Base-by-base conservation (phyloP, 2,888 invertebrate genomes). In the Zootermopsis nevadensis region DNA sequence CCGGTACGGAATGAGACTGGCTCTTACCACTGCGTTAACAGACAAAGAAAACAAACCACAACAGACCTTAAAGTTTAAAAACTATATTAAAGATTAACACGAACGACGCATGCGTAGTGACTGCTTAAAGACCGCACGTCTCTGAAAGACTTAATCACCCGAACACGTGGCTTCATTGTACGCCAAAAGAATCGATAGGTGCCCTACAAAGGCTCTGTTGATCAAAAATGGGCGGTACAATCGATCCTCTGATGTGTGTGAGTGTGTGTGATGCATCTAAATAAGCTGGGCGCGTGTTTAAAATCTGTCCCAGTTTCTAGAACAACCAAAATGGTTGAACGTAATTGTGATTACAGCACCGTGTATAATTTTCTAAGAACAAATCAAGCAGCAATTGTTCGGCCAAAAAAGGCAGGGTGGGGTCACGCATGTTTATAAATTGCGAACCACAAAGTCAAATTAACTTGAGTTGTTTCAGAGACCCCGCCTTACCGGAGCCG, bases 151-250 rank as follows among this genome's bases (percentile, higher is more conserved):
- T n/a, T 4, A 60, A n/a, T n/a, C n/a, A 60, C 27, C 6, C 60
- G 3, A 72, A 2, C 33, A 74, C 74, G 74, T 74, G 74, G 38
- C n/a, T 74, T 12, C 24, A 74, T 33, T 38, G 74, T 74, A 4
- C 38, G 38, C 10, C 35, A 74, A 74, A 74, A 74, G 33, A 74
- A 74, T 74, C 38, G 38, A 74, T 74, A 42, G 38, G n/a, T 33
- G 10, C 38, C 69, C 69, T 10, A 69, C 2, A 15, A 31, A 69
- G 31, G 33, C 3, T 33, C 19, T 69, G 31, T 33, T n/a, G 1
- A 22, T 69, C 1, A 10, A 48, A 19, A 48, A 33, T 33, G 33
- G 33, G 24, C 35, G 1, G 22, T 72, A 35, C 35, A 30, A 8
- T 33, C 24, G 30, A 31, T 15, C 1, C 10, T 48, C 19, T 3